These are phyloP conservation scores for Petrolisthes cinctipes DNA, from an alignment of 2,888 invertebrate species.

Conservation along the genomic window DNA sequence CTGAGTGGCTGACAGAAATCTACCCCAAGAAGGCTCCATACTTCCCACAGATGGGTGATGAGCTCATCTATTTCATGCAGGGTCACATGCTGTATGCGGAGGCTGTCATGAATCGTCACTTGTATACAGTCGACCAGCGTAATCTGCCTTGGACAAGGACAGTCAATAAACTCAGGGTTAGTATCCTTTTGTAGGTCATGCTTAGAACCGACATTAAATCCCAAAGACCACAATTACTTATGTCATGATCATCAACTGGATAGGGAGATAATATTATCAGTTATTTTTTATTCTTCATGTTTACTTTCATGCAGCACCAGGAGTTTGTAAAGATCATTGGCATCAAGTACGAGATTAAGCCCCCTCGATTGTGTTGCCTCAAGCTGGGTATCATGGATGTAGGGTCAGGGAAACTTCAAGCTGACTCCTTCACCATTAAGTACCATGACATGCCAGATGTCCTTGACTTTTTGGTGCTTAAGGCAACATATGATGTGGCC, in stretches of 20 bases:
- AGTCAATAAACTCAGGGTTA: constrained; percentile 79
- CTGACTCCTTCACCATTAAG: constrained; percentile 80
- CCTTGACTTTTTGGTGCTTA: constrained; percentile 92
- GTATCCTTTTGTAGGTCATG: constrained; percentile 66
- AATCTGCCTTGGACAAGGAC: constrained; percentile 71
- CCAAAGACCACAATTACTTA: background rate
- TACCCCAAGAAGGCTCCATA: constrained; percentile 94
- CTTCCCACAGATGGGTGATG: constrained; percentile 91
- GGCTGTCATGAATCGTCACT: constrained; percentile 84
- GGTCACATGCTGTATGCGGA: constrained; percentile 84
- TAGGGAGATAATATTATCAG: too few relatives aligned
- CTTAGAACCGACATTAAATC: background rate
- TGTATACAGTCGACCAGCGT: constrained; percentile 78
- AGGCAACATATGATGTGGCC: constrained; percentile 88
- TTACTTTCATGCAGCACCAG: constrained; percentile 69
- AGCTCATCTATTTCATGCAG: constrained; percentile 72
- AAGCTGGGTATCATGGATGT: constrained; percentile 82
- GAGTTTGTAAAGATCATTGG: constrained; percentile 78
- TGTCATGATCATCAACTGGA: too few relatives aligned
- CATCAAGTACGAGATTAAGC: constrained; percentile 92
- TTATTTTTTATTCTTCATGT: too few relatives aligned
- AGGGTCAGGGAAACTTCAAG: constrained; percentile 77
- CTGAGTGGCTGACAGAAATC: constrained; percentile 94
- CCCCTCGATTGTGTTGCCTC: constrained; percentile 89
- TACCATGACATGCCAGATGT: constrained; percentile 99